phyloP scores from a whole-genome alignment of 2,797 vertebrate species.

The Sebastes goodei region DNA sequence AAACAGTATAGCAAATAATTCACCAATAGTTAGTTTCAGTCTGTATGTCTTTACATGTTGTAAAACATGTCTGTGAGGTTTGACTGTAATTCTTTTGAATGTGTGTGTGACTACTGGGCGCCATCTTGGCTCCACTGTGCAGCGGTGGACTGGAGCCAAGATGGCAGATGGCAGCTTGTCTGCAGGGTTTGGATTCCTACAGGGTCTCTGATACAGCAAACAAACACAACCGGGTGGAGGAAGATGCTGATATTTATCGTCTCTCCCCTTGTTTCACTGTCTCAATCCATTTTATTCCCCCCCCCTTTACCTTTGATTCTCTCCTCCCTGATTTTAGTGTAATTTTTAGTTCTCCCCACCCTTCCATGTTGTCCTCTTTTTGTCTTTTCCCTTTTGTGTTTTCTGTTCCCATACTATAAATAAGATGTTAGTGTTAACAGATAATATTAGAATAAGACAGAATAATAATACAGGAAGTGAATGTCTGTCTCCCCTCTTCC shows the following conservation, averaged over 20 bases:
- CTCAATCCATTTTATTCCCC: not conserved
- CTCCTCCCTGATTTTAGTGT: not conserved
- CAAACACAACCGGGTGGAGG: slow-evolving; percentile 64
- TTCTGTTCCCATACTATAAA: not conserved
- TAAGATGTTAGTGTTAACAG: not conserved
- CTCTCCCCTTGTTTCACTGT: slow-evolving; percentile 18
- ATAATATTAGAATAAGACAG: not conserved
- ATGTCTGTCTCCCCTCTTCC: not conserved
- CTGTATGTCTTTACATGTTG: not conserved
- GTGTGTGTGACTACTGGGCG: slow-evolving; percentile 11
- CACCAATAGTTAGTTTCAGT: not conserved
- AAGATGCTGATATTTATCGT: slow-evolving; percentile 49
- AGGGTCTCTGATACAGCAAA: slow-evolving; percentile 66
- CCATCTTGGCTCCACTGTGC: slow-evolving; percentile 74
- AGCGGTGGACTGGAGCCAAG: slow-evolving; percentile 74
- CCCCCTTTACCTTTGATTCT: slow-evolving; percentile 1
- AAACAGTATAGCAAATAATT: not conserved
- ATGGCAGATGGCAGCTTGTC: slow-evolving; percentile 81
- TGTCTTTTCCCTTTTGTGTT: not conserved
- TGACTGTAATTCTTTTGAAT: slow-evolving; percentile 23
- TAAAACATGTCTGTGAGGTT: slow-evolving; percentile 11
- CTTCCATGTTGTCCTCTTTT: not conserved
- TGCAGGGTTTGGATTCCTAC: slow-evolving; percentile 73
- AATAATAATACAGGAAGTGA: not conserved
- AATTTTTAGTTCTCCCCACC: not conserved